These are phyloP conservation scores for Philonicus albiceps DNA, from an alignment of 2,888 invertebrate genomes.

Conservation along the genomic window DNA sequence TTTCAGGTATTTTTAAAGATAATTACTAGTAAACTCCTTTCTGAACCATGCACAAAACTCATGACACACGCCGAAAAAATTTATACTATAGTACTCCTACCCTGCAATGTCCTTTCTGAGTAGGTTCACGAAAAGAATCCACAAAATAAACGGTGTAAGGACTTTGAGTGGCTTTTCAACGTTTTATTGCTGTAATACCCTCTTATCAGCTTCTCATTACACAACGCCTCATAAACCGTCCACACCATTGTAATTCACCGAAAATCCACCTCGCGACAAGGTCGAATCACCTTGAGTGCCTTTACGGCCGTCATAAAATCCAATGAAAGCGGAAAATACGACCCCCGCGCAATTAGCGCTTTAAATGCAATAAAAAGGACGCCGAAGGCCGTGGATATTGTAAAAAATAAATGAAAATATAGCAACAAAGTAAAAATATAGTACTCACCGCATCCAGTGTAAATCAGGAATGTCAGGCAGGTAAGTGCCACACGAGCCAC, in stretches of 20 bases:
- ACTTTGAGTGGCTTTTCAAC: not conserved
- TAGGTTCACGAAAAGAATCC: not conserved
- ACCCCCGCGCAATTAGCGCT: not conserved
- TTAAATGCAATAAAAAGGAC: slow-evolving; percentile 30
- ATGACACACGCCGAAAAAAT: not conserved
- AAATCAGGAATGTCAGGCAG: slow-evolving; percentile 18
- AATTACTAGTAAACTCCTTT: not conserved
- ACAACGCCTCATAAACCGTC: not conserved
- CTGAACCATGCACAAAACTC: not conserved
- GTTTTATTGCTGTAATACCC: not conserved
- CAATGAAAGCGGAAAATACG: not conserved
- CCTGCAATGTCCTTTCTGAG: not conserved
- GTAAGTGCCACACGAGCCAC: slow-evolving; percentile 17
- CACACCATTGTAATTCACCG: not conserved
- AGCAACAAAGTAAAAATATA: not conserved
- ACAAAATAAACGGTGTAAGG: not conserved
- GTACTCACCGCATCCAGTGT: slow-evolving; percentile 26
- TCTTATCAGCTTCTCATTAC: not conserved
- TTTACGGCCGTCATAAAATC: slow-evolving; percentile 10
- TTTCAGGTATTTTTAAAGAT: no score
- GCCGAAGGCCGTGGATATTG: not conserved
- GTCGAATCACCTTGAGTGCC: not conserved
- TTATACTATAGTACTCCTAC: not conserved
- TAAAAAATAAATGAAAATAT: not conserved
- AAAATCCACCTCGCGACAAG: not conserved